A percentile compares a stretch with the other conserved stretches of the same genome.
Conservation (phyloP, 2,113 vertebrate genomes). For the Ciconia boyciana region DNA sequence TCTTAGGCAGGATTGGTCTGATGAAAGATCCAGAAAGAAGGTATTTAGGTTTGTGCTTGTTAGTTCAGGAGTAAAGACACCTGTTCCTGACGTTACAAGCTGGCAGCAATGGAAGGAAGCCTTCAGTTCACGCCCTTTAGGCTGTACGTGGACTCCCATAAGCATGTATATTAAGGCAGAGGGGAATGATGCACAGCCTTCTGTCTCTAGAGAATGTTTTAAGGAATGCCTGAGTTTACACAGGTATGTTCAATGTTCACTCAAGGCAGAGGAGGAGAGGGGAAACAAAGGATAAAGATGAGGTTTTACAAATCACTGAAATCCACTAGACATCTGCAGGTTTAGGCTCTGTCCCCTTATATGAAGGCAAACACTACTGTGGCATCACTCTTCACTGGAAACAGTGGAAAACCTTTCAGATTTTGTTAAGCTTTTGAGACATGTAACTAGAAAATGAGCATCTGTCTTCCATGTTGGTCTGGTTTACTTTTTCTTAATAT, state of each 20-base stretch:
- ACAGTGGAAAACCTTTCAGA: not conserved
- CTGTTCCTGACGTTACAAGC: not conserved
- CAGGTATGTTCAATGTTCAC: not conserved
- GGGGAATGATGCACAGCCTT: not conserved
- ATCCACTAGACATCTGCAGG: not conserved
- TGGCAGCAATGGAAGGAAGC: not conserved
- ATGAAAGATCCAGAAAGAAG: not conserved
- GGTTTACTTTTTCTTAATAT: not conserved
- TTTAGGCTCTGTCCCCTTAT: not conserved
- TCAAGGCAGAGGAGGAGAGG: not conserved
- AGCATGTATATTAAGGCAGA: not conserved
- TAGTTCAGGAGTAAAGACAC: not conserved
- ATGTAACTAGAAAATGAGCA: not conserved
- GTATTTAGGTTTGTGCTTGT: not conserved
- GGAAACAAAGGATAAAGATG: not conserved
- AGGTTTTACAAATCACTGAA: not conserved
- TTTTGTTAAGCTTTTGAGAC: not conserved
- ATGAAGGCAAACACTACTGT: not conserved
- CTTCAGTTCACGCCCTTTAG: not conserved
- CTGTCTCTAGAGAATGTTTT: not conserved
- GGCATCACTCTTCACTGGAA: not conserved
- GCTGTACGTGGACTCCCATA: fast-evolving
- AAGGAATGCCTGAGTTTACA: not conserved
- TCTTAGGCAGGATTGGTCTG: not conserved
- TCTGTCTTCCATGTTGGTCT: not conserved